Evolutionary conservation across 2,888 invertebrate species (phyloP), one percentile per base, ranked within the genome.

Genomic region (Epistrophella euchroma): DNA sequence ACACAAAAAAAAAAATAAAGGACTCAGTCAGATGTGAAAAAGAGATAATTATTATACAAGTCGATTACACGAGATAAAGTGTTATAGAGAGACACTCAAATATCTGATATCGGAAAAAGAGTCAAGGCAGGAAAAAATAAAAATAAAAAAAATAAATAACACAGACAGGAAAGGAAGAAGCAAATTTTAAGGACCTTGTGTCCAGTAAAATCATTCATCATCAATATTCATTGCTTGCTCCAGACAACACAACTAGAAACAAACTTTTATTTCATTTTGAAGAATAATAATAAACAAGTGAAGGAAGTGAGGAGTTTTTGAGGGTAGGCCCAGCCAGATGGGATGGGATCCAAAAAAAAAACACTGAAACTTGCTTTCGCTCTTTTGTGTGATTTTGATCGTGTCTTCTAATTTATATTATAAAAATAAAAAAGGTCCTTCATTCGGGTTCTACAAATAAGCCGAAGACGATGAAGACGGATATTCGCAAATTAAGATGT

Each of bases 341-440:
- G 25, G n/a, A n/a, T n/a, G n/a, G 45, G 15, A 32, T 11, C 47
- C n/a, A n/a, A n/a, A n/a, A n/a, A n/a, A n/a, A 28, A 35, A 40
- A 47, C 35, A n/a, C 25, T 43, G 43, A 62, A 43, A 76, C 58
- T 68, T 75, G 79, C 73, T 74, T 80, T 73, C 60, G 78, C 73
- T 84, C 84, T 78, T 86, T 86, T 86, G 86, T 86, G 86, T 78
- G 86, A 86, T 86, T 86, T 86, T 78, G 77, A 82, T 86, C 86
- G 86, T 86, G 86, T 86, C 86, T 86, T 86, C 86, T 86, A 86
- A 86, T 86, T 86, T 86, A 78, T 81, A 73, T 74, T 55, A 66
- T 40, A 73, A 72, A 64, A 37, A 17, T 19, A 64, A 77, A 50
- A 78, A 80, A 66, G 25, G 11, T 32, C 47, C 72, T 76, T 66